Evolutionary conservation across 2,797 vertebrate genomes (phyloP).

Genomic region (Alectoris magna): DNA sequence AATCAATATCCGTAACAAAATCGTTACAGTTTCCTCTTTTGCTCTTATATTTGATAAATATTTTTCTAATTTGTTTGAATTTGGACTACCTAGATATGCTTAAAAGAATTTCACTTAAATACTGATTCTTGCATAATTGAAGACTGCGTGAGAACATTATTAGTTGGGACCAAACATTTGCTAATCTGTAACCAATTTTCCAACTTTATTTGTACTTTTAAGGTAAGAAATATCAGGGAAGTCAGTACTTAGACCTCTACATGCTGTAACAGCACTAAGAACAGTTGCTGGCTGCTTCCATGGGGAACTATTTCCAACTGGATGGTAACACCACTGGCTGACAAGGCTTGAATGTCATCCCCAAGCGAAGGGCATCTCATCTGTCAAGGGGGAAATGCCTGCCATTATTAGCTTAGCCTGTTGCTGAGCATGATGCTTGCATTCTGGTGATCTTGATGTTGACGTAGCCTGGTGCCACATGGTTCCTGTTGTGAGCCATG

Average conservation of each 20-base stretch:
- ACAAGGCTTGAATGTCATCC: not conserved
- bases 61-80: not conserved
- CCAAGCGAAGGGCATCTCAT: not conserved
- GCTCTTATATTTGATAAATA: not conserved
- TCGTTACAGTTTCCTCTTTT: not conserved
- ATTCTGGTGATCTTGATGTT: not conserved
- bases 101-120: not conserved
- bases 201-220: not conserved
- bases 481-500: not conserved
- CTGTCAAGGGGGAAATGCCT: not conserved
- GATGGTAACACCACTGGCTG: not conserved
- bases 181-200: not conserved
- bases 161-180: not conserved
- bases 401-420: not conserved
- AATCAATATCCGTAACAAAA: not conserved
- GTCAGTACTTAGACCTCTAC: not conserved
- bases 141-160: not conserved
- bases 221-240: not conserved
- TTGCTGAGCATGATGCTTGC: rapidly evolving
- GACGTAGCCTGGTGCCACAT: not conserved
- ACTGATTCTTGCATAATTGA: not conserved
- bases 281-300: not conserved
- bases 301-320: not conserved
- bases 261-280: not conserved
- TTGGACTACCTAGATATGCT: not conserved